A percentile compares a stretch with the other conserved stretches of the same genome.
These are phyloP conservation scores for Drosophila lacertosa DNA, from an alignment of 1,140 invertebrate species.

Conservation along the genomic window DNA sequence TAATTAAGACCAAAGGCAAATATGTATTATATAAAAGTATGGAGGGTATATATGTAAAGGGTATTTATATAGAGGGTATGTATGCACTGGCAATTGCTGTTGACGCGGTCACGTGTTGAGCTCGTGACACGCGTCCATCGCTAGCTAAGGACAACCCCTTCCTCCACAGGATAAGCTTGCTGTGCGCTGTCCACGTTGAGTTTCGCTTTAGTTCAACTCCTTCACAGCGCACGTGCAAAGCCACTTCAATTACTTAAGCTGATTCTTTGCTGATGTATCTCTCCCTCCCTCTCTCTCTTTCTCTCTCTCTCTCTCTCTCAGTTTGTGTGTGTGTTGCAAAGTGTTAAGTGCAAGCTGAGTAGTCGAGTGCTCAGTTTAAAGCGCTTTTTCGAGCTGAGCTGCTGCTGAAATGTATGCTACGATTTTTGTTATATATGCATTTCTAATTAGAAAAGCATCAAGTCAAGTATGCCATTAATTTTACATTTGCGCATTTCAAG, in stretches of 20 bases:
- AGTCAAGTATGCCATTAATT: slow-evolving; percentile 73
- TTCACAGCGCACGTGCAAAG: slow-evolving; percentile 50
- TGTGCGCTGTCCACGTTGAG: slow-evolving; percentile 12
- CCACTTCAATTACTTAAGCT: slow-evolving; percentile 49
- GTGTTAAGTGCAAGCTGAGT: slow-evolving; percentile 57
- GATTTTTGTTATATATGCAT: slow-evolving; percentile 68
- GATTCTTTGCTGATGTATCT: slow-evolving; percentile 1
- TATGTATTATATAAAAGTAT: no score
- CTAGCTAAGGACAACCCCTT: not conserved
- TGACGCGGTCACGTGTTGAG: no score
- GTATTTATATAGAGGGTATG: no score
- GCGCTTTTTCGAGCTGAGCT: slow-evolving; percentile 39
- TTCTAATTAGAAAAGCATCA: slow-evolving; percentile 67
- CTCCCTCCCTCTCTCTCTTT: no score
- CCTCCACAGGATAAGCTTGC: slow-evolving; percentile 1
- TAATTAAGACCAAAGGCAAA: no score
- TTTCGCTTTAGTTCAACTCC: slow-evolving; percentile 13
- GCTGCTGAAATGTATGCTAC: slow-evolving; percentile 43
- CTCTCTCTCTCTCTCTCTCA: slow-evolving; percentile 5
- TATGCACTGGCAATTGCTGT: no score
- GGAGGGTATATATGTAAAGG: no score
- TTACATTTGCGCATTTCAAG: slow-evolving; percentile 71
- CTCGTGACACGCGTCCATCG: not conserved
- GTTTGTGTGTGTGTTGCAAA: slow-evolving; percentile 29
- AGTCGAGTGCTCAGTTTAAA: slow-evolving; percentile 48